Percentiles rank a stretch among this genome's conserved stretches.
Evolutionary conservation across 2,113 vertebrate species (phyloP).

Genomic region (Indri indri): DNA sequence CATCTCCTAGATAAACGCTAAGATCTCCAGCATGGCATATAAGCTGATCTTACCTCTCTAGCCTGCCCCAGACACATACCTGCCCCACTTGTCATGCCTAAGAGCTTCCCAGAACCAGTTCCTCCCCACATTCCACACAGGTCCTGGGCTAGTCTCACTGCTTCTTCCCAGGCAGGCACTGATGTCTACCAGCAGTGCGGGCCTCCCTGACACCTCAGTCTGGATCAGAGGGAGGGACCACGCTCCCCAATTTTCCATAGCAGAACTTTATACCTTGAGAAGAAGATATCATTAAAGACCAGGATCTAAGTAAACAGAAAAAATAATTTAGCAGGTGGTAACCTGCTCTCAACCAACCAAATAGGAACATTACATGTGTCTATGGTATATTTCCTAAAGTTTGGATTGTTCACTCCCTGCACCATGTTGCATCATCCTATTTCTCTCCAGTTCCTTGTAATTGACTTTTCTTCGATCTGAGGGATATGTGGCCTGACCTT

Average conservation of each 20-base stretch:
- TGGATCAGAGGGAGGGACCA: neutral
- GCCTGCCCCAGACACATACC: neutral
- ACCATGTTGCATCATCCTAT: too few species aligned
- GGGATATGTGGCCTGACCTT: neutral
- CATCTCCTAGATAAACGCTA: neutral
- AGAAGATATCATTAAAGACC: neutral
- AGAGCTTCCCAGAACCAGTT: neutral
- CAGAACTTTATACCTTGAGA: neutral
- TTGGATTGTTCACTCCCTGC: neutral
- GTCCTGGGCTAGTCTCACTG: too few species aligned
- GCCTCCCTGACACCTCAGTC: neutral
- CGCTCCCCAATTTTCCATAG: neutral
- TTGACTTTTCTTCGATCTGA: neutral
- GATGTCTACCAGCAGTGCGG: too few species aligned
- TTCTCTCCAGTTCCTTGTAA: neutral
- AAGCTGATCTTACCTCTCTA: neutral
- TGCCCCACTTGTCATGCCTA: neutral
- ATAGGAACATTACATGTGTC: rapidly evolving
- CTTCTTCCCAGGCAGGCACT: neutral
- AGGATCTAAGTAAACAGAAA: neutral
- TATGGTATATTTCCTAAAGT: neutral
- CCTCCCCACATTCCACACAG: neutral
- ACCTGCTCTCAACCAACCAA: too few species aligned
- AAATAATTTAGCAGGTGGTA: neutral
- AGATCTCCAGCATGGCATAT: neutral